These are phyloP conservation scores for Eublepharis macularius DNA, from an alignment of 2,113 vertebrate species.

Conservation along the genomic window DNA sequence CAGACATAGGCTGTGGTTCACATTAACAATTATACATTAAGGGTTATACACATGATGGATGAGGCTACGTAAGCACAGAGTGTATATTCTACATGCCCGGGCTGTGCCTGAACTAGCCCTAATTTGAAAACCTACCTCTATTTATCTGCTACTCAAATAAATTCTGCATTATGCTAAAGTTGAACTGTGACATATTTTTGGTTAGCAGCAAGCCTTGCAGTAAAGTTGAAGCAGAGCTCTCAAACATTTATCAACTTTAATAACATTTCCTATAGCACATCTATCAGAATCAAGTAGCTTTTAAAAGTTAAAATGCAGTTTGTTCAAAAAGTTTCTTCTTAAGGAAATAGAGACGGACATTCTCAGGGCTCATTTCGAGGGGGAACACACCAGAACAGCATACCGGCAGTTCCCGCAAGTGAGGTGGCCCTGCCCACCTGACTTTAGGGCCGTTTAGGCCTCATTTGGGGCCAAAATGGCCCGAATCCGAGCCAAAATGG, in stretches of 20 bases:
- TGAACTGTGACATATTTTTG: accelerated
- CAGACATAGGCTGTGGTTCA: neutral
- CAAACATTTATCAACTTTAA: neutral
- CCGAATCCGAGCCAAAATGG: too few species aligned
- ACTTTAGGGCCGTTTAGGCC: too few species aligned
- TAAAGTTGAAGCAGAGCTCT: slow-evolving; percentile 13
- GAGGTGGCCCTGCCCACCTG: too few species aligned
- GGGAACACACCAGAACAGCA: too few species aligned
- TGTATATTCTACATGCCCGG: neutral
- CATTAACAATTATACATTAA: neutral
- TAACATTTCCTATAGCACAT: neutral
- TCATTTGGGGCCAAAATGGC: too few species aligned
- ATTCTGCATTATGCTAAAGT: neutral
- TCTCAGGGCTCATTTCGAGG: too few species aligned
- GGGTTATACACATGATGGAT: neutral
- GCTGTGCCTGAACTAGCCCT: neutral
- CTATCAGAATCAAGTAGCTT: neutral
- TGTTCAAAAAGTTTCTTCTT: neutral
- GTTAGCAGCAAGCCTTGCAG: neutral
- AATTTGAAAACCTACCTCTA: neutral
- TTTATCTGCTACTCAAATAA: neutral
- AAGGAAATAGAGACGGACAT: neutral
- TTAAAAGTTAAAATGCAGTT: neutral
- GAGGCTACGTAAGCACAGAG: neutral
- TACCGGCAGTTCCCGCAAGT: too few species aligned